These are phyloP conservation scores for Ferdinandea cuprea DNA, from an alignment of 2,888 invertebrate species.

Conservation along the genomic window DNA sequence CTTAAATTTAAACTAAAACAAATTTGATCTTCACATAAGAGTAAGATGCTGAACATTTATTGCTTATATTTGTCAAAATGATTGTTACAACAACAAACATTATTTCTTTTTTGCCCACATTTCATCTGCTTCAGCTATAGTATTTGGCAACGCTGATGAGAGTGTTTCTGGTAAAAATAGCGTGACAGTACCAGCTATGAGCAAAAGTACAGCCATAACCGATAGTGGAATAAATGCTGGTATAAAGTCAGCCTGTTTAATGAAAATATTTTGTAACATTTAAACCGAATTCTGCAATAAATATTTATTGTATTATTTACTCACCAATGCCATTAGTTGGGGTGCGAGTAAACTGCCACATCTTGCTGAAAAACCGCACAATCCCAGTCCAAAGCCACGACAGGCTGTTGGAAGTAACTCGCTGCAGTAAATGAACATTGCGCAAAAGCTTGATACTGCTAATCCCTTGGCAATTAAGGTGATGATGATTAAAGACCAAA, in stretches of 20 bases:
- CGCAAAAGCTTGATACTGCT: constrained; percentile 83
- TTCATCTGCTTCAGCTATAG: constrained; percentile 72
- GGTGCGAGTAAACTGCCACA: constrained; percentile 83
- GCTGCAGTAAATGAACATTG: constrained; percentile 81
- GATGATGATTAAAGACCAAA: constrained; percentile 75
- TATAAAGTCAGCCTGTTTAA: constrained; percentile 33
- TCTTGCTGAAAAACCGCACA: constrained; percentile 83
- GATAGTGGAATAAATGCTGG: constrained; percentile 72
- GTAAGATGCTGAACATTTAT: too few relatives aligned
- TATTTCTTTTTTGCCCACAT: constrained; percentile 61
- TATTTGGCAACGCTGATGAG: constrained; percentile 71
- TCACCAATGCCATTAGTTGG: constrained; percentile 77
- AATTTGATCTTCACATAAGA: too few relatives aligned
- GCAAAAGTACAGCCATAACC: constrained; percentile 66
- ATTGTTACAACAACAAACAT: background rate
- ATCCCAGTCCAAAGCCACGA: constrained; percentile 82
- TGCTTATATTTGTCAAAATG: too few relatives aligned
- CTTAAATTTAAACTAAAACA: too few relatives aligned
- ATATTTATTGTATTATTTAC: constrained; percentile 26
- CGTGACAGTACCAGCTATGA: constrained; percentile 73
- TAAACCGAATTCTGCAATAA: too few relatives aligned
- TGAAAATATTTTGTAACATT: background rate
- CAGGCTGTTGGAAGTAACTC: constrained; percentile 82
- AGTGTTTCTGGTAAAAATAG: constrained; percentile 76
- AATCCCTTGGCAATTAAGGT: constrained; percentile 82